phyloP scores from a whole-genome alignment of 2,888 invertebrate genomes.

The Prosopocoilus inquinatus region DNA sequence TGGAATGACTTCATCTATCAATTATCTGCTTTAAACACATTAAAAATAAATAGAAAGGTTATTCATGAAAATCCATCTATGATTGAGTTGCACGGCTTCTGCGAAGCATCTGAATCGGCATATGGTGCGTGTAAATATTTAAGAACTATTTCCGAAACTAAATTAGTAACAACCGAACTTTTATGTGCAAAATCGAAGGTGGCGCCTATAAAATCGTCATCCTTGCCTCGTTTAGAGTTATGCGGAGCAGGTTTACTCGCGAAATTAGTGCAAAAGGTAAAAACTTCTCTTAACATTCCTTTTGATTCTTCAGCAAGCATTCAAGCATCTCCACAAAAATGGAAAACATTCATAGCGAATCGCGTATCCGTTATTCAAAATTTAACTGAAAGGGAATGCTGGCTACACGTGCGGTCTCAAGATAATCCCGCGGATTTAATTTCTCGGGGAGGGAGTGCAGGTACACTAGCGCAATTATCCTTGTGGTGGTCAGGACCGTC shows the following conservation, averaged over 20 bases:
- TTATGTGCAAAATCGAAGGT: constrained; percentile 18
- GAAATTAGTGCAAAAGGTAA: constrained; percentile 18
- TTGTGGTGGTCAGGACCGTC: constrained; percentile 20
- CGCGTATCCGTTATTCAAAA: constrained; percentile 33
- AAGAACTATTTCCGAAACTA: constrained; percentile 3
- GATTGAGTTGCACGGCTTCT: constrained; percentile 26
- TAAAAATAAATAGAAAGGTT: background rate
- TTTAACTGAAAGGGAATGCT: constrained; percentile 21
- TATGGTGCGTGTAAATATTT: constrained; percentile 15
- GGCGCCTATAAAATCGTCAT: constrained; percentile 18
- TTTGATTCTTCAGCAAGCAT: no score
- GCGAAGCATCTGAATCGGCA: constrained; percentile 22
- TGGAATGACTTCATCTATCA: no score
- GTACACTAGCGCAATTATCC: background rate
- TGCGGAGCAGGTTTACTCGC: constrained; percentile 32
- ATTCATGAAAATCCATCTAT: background rate
- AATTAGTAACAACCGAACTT: constrained; percentile 1
- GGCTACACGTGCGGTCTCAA: constrained; percentile 30
- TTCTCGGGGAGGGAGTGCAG: constrained; percentile 28
- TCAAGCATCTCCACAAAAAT: constrained; percentile 4
- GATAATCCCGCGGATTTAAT: constrained; percentile 36
- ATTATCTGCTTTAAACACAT: background rate
- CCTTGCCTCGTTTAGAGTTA: constrained; percentile 34
- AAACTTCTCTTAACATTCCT: constrained; percentile 4
- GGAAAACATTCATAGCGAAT: constrained; percentile 29